A percentile compares a stretch with the other conserved stretches of the same genome.
Conservation (phyloP, 2,113 vertebrate genomes). For the Grallaria varia region DNA sequence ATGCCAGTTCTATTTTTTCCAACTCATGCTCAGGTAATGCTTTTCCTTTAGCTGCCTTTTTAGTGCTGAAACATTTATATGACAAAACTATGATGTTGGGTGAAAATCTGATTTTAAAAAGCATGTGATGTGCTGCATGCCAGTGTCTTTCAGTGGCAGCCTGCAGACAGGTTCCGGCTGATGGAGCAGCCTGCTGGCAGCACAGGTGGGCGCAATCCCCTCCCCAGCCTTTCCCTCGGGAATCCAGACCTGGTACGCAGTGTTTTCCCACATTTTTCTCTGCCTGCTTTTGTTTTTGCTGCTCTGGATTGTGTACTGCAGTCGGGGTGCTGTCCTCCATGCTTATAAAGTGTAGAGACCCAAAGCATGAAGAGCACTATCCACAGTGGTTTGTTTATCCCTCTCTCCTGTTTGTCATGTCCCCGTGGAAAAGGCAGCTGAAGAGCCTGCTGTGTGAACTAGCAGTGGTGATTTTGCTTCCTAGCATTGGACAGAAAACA, state of each 20-base stretch:
- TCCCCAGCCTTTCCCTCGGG: not conserved
- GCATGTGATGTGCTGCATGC: accelerated
- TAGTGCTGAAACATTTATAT: not conserved
- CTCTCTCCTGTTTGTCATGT: not conserved
- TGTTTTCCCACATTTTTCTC: not conserved
- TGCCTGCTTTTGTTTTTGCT: not conserved
- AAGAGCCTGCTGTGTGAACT: not conserved
- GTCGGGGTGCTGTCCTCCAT: accelerated
- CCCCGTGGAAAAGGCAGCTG: not conserved
- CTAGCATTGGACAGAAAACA: not conserved
- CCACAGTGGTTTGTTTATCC: not conserved
- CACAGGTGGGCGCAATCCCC: not conserved
- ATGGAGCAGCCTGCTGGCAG: not conserved
- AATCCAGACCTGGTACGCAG: accelerated
- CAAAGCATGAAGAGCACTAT: not conserved
- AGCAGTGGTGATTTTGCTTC: not conserved
- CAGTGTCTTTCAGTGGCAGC: not conserved
- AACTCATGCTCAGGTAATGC: not conserved
- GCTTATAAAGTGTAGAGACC: not conserved
- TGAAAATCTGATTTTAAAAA: not conserved
- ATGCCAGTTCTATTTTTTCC: not conserved
- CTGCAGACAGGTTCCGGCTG: not conserved
- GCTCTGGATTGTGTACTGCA: not conserved
- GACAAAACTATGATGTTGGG: not conserved
- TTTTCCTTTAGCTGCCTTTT: not conserved